These are phyloP conservation scores for Drosophila sechellia DNA, from an alignment of 1,140 invertebrate species.

Conservation along the genomic window DNA sequence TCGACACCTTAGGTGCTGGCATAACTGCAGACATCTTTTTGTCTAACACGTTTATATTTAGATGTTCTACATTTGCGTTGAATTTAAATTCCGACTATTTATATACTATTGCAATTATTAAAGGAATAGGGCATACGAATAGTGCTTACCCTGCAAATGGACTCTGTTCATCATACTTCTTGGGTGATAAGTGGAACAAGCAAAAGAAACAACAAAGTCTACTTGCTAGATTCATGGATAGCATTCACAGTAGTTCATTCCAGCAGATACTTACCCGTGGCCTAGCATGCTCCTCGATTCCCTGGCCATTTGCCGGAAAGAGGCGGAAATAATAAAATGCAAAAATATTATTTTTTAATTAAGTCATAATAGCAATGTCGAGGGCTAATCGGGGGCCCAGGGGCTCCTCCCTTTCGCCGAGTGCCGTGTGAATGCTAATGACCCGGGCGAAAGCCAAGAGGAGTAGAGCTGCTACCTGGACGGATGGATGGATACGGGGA, in stretches of 20 bases:
- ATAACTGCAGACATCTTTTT: no score
- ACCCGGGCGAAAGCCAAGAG: background rate
- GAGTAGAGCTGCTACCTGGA: conserved; percentile 1
- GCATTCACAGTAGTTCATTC: background rate
- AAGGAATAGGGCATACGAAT: no score
- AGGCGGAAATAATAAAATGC: conserved; percentile 49
- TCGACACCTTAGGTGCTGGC: no score
- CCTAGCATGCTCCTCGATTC: background rate
- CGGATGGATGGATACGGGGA: background rate
- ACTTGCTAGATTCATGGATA: background rate
- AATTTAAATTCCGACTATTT: no score
- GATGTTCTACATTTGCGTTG: no score
- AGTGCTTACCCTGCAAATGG: no score
- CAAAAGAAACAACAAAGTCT: no score
- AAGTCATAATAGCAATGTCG: conserved; percentile 60
- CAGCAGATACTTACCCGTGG: no score
- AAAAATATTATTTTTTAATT: conserved; percentile 72
- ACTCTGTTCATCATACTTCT: no score
- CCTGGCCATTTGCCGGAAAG: background rate
- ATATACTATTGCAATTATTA: no score
- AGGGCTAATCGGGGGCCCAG: conserved; percentile 21
- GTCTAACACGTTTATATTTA: no score
- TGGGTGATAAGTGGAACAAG: no score
- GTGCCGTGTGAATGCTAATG: conserved; percentile 58
- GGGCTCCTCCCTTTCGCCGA: background rate